Evolutionary conservation across 53 echinoderm and acorn worm genomes (phyloP).

Genomic region (Echinarachnius parma): DNA sequence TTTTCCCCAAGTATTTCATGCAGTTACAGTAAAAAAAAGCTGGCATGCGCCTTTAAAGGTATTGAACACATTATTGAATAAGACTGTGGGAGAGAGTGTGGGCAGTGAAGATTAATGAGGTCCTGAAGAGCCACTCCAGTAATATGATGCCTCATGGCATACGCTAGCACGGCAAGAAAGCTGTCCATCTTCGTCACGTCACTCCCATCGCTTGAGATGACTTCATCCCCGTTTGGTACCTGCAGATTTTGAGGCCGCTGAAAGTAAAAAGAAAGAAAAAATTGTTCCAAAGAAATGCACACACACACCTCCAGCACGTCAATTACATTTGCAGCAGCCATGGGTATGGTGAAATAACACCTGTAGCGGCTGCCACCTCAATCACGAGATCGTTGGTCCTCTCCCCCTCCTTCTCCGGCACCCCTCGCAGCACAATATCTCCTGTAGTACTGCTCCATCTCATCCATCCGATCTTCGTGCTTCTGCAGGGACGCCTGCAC

Average conservation of each 20-base stretch:
- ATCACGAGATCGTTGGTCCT: too few species aligned
- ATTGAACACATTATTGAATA: neutral
- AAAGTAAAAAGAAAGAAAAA: neutral
- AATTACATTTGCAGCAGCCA: too few species aligned
- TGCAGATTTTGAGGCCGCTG: neutral
- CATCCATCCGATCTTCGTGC: too few species aligned
- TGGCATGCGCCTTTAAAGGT: neutral
- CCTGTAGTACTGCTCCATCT: too few species aligned
- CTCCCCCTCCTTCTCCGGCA: too few species aligned
- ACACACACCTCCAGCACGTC: too few species aligned
- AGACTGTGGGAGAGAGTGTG: constrained; percentile 3
- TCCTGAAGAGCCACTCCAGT: constrained; percentile 10
- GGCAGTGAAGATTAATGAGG: constrained; percentile 14
- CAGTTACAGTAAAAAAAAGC: constrained; percentile 3
- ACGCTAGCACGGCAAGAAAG: constrained; percentile 3
- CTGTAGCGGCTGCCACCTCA: too few species aligned
- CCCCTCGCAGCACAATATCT: too few species aligned
- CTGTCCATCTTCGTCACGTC: constrained; percentile 4
- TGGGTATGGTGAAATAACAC: too few species aligned
- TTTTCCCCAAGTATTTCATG: constrained; percentile 6
- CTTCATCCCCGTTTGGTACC: constrained; percentile 7
- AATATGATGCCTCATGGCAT: neutral
- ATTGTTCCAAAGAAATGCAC: neutral
- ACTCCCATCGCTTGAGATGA: neutral
- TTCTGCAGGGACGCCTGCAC: too few species aligned